Percentiles rank a stretch among this genome's conserved stretches.
Evolutionary conservation across 2,113 vertebrate genomes (phyloP).

Genomic region (Boulengeromyrus knoepffleri): DNA sequence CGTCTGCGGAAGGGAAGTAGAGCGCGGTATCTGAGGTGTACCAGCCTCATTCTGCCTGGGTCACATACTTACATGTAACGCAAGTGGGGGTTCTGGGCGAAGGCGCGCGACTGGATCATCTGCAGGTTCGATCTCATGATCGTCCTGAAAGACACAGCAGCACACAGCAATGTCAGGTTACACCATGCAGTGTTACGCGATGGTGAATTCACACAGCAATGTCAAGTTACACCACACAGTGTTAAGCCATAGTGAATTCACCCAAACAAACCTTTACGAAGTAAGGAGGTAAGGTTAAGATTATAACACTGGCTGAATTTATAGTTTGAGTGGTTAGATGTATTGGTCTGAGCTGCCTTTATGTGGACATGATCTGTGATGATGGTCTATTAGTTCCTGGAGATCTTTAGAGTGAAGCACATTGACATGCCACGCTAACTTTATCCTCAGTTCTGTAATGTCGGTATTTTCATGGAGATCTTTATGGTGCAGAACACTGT

Average conservation of each 20-base stretch:
- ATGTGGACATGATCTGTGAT: not conserved
- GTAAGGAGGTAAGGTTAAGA: not conserved
- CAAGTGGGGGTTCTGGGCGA: conserved; percentile 85
- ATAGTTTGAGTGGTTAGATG: not conserved
- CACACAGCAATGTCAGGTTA: not conserved
- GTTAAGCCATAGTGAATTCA: not conserved
- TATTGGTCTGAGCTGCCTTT: not conserved
- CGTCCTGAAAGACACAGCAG: conserved; percentile 62
- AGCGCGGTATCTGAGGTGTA: not conserved
- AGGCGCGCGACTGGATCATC: conserved; percentile 75
- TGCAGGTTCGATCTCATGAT: conserved; percentile 83
- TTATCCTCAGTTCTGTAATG: not conserved
- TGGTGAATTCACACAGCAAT: not conserved
- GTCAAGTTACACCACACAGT: not conserved
- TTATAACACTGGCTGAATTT: not conserved
- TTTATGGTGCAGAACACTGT: not conserved
- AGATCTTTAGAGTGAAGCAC: not conserved
- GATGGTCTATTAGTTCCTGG: not conserved
- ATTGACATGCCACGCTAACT: not conserved
- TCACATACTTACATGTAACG: conserved; percentile 81
- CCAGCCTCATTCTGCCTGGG: not conserved
- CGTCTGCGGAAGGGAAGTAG: not conserved
- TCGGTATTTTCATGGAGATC: not conserved
- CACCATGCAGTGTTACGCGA: not conserved
- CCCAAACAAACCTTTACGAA: not conserved